Percentiles rank a stretch among this genome's conserved stretches.
Conservation (phyloP, 2,797 vertebrate genomes). For the Aotus griseimembra region DNA sequence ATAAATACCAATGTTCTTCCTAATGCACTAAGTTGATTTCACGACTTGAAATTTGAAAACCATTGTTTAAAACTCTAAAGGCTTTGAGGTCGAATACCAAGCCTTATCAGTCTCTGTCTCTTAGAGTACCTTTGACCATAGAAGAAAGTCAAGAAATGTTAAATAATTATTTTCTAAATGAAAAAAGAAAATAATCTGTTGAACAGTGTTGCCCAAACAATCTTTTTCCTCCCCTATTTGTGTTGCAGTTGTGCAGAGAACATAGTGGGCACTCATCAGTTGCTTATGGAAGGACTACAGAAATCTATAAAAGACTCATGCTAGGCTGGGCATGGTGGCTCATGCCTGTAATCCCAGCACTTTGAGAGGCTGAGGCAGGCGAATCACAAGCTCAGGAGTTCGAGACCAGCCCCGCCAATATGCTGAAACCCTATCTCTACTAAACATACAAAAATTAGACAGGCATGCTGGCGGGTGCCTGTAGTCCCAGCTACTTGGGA, state of each 20-base stretch:
- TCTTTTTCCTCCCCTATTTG: neutral
- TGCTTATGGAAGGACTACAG: neutral
- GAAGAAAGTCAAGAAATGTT: neutral
- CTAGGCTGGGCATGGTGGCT: neutral
- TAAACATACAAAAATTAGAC: no score
- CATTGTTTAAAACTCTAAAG: neutral
- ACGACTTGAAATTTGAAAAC: neutral
- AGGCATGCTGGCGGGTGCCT: no score
- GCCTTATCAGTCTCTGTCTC: neutral
- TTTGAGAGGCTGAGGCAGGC: no score
- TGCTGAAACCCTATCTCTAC: no score
- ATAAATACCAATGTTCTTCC: neutral
- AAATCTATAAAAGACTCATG: neutral
- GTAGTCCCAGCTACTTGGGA: no score
- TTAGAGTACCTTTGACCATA: neutral
- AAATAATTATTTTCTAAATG: neutral
- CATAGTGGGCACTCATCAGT: neutral
- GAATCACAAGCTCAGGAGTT: no score
- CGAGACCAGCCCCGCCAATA: no score
- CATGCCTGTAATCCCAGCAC: no score
- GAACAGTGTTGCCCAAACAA: neutral
- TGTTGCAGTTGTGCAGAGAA: neutral
- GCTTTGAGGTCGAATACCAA: neutral
- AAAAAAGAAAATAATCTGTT: neutral
- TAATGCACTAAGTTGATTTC: neutral